phyloP scores from a whole-genome alignment of 2,888 invertebrate genomes.

The Mayetiola destructor region DNA sequence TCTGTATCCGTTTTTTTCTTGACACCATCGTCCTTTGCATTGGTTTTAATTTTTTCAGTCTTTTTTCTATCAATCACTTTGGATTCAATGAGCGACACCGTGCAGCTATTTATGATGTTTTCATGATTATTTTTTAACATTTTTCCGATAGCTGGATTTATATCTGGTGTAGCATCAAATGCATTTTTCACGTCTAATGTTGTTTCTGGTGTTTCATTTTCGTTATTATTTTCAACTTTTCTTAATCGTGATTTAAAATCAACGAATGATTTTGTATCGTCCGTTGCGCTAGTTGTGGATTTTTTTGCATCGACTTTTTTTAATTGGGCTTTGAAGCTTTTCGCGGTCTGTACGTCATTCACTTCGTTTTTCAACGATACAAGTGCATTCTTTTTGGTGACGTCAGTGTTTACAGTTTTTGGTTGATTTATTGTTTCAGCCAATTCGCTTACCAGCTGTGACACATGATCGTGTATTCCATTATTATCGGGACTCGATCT shows the following conservation, averaged over 20 bases:
- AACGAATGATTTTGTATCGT: constrained; percentile 47
- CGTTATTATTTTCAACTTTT: constrained; percentile 50
- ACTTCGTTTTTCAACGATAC: constrained; percentile 14
- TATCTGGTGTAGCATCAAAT: constrained; percentile 18
- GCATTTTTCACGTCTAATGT: neutral
- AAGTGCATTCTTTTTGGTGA: neutral
- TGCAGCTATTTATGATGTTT: constrained; percentile 16
- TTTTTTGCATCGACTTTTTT: constrained; percentile 57
- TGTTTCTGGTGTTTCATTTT: constrained; percentile 12
- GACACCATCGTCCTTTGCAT: constrained; percentile 31
- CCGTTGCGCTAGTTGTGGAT: constrained; percentile 35
- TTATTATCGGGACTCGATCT: neutral
- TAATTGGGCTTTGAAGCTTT: constrained; percentile 50
- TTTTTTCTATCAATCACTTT: constrained; percentile 27
- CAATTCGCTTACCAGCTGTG: constrained; percentile 67
- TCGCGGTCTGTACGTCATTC: constrained; percentile 20
- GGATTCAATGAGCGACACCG: constrained; percentile 15
- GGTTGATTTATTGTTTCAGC: constrained; percentile 66
- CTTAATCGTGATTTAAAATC: constrained; percentile 72
- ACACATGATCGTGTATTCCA: constrained; percentile 53
- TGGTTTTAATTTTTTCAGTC: constrained; percentile 36
- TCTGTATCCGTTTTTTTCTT: constrained; percentile 23
- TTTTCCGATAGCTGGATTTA: neutral
- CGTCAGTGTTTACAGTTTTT: constrained; percentile 25
- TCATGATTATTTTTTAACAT: neutral